Evolutionary conservation across 23 tunicate species (phyloP).

Genomic region (Aplidium turbinatum): DNA sequence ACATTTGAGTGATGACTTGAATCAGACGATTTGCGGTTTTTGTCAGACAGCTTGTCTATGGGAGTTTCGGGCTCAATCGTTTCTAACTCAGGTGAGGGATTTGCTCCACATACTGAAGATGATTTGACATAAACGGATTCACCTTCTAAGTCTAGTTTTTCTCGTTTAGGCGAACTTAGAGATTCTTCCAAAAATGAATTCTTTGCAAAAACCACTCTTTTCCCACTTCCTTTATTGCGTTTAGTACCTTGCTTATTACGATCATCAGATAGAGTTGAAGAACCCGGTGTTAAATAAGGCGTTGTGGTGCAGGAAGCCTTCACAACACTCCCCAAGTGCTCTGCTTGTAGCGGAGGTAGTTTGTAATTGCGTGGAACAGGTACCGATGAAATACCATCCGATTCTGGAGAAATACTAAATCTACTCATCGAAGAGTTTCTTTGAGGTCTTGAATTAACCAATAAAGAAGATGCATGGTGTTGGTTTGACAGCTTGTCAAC

Average conservation of each 20-base stretch:
- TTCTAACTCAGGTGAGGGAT: no score
- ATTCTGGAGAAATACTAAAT: no score
- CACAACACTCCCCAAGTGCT: slow-evolving; percentile 22
- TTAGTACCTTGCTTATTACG: neutral
- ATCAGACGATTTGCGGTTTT: no score
- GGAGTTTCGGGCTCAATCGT: no score
- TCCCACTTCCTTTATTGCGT: slow-evolving; percentile 21
- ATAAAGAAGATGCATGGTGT: neutral
- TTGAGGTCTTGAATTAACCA: neutral
- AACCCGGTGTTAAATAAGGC: slow-evolving; percentile 11
- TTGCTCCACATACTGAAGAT: no score
- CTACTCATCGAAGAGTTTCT: neutral
- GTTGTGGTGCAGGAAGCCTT: neutral
- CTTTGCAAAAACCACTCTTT: slow-evolving; percentile 45
- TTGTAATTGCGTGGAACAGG: neutral
- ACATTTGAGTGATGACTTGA: no score
- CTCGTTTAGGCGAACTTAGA: slow-evolving; percentile 25
- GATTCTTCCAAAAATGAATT: no score
- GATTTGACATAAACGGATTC: no score
- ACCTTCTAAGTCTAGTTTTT: neutral
- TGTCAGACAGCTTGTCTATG: no score
- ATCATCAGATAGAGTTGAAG: slow-evolving; percentile 13
- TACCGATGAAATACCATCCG: no score
- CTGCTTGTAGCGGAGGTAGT: slow-evolving; percentile 53
- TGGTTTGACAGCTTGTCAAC: slow-evolving; percentile 12